These are phyloP conservation scores for Myathropa florea DNA, from an alignment of 2,888 invertebrate genomes.

Conservation along the genomic window DNA sequence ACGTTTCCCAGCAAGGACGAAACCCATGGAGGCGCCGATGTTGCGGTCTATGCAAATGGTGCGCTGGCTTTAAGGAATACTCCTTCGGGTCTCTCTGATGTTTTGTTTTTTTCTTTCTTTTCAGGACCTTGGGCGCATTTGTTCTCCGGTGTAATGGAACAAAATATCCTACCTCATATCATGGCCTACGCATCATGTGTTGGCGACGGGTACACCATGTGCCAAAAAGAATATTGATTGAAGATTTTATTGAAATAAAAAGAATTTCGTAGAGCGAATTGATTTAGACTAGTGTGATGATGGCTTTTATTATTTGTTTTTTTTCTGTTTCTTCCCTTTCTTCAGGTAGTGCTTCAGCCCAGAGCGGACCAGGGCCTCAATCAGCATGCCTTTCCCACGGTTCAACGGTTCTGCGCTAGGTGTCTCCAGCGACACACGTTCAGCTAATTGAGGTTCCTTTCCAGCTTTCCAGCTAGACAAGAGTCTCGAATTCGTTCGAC, in stretches of 20 bases:
- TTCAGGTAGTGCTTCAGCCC: too few species aligned
- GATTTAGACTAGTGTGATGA: not conserved
- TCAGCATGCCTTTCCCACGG: too few species aligned
- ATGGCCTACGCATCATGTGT: conserved; percentile 78
- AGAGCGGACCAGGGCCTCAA: too few species aligned
- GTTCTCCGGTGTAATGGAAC: conserved; percentile 83
- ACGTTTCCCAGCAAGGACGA: conserved; percentile 84
- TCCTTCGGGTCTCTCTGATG: not conserved
- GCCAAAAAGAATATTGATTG: conserved; percentile 32
- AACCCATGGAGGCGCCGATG: conserved; percentile 90
- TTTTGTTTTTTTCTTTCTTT: not conserved
- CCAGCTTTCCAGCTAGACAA: too few species aligned
- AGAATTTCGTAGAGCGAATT: not conserved
- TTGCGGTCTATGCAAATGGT: conserved; percentile 86
- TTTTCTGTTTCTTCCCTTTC: too few species aligned
- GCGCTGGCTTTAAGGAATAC: not conserved
- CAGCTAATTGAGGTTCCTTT: too few species aligned
- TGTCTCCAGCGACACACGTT: too few species aligned
- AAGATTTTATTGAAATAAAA: conserved; percentile 4
- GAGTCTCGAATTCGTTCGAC: too few species aligned
- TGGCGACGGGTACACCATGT: conserved; percentile 69
- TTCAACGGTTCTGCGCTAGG: too few species aligned
- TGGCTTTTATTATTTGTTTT: not conserved
- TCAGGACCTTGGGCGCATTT: conserved; percentile 83
- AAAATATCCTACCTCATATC: conserved; percentile 83